These are phyloP conservation scores for Charanyca ferruginea DNA, from an alignment of 2,888 invertebrate species.

Conservation along the genomic window DNA sequence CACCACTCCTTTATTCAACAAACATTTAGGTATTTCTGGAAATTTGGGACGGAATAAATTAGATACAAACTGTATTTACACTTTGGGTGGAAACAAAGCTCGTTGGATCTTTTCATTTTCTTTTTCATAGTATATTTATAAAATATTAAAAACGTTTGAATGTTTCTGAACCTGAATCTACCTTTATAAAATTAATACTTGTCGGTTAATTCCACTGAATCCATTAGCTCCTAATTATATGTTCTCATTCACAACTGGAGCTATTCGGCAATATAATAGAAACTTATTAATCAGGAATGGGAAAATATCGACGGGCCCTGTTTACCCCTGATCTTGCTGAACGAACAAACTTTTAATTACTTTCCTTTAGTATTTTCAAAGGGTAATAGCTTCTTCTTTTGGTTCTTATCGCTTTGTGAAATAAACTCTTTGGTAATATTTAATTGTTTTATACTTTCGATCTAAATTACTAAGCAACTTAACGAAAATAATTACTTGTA, in stretches of 20 bases:
- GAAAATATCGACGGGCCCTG: conserved; percentile 73
- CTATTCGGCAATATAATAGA: conserved; percentile 64
- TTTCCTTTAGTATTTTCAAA: conserved; percentile 77
- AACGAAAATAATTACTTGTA: conserved; percentile 43
- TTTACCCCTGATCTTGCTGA: conserved; percentile 65
- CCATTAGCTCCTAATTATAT: conserved; percentile 68
- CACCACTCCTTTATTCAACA: too few species aligned
- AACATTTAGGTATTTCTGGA: conserved; percentile 10
- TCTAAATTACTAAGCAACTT: conserved; percentile 37
- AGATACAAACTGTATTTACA: not conserved
- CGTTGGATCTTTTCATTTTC: not conserved
- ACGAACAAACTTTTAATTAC: conserved; percentile 80
- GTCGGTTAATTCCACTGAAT: conserved; percentile 60
- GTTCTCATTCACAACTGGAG: conserved; percentile 63
- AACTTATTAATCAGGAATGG: conserved; percentile 68
- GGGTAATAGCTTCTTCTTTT: conserved; percentile 74
- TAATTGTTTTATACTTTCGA: conserved; percentile 56
- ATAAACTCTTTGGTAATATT: conserved; percentile 63
- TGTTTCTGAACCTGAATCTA: not conserved
- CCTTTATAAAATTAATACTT: conserved; percentile 8
- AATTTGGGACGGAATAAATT: not conserved
- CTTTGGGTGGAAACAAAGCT: not conserved
- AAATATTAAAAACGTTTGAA: not conserved
- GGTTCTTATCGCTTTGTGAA: conserved; percentile 67
- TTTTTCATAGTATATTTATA: not conserved